These are phyloP conservation scores for Drosophila bocki DNA, from an alignment of 1,140 invertebrate species.

Conservation along the genomic window DNA sequence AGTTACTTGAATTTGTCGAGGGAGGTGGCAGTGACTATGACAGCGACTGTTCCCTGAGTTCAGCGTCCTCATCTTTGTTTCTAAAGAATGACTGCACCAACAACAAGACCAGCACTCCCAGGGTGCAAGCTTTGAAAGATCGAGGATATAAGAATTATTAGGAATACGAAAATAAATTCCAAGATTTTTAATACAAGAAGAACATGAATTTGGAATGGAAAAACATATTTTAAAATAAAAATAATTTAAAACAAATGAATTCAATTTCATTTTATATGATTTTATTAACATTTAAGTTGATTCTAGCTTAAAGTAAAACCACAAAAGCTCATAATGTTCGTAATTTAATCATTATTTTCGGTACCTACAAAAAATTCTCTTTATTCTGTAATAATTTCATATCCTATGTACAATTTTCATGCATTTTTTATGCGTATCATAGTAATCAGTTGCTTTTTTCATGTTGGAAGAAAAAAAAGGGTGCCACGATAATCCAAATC, in stretches of 20 bases:
- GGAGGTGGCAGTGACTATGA: background rate
- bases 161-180: background rate
- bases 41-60: background rate
- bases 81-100: background rate
- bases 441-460: conserved; percentile 34
- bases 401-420: background rate
- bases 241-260: background rate
- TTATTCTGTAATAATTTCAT: background rate
- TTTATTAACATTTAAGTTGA: background rate
- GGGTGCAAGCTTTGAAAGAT: background rate
- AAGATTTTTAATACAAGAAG: background rate
- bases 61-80: background rate
- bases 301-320: background rate
- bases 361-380: background rate
- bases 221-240: background rate
- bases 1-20: conserved; percentile 4
- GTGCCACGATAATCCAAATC: conserved; percentile 79
- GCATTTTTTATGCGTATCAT: conserved; percentile 39
- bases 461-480: conserved; percentile 17
- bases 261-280: background rate
- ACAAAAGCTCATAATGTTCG: background rate
- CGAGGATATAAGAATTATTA: background rate
- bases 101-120: background rate
- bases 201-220: background rate
- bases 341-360: conserved; percentile 1